phyloP scores from a whole-genome alignment of 2,113 vertebrate species.

The Cephalopterus ornatus region DNA sequence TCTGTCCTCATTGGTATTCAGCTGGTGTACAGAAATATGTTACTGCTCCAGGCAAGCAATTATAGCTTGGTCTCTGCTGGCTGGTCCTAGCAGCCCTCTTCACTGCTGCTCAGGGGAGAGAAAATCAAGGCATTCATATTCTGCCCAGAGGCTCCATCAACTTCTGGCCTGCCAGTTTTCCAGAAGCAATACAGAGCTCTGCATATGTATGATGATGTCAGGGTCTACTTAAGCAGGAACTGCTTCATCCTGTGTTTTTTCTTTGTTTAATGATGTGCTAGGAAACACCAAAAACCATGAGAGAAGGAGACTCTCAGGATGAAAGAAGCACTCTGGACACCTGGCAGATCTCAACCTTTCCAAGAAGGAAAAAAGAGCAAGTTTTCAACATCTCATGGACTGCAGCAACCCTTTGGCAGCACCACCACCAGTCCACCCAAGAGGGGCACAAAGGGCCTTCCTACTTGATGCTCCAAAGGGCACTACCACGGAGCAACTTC shows the following conservation, averaged over 20 bases:
- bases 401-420: background rate
- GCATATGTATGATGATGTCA: conserved; percentile 39
- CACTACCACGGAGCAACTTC: background rate
- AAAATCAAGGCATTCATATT: conserved; percentile 78
- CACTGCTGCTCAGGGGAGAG: conserved; percentile 52
- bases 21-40: conserved; percentile 70
- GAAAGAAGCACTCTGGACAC: background rate
- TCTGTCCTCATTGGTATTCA: conserved; percentile 82
- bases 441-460: background rate
- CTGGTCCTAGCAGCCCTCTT: conserved; percentile 67
- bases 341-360: background rate
- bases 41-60: conserved; percentile 82
- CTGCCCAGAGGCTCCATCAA: conserved; percentile 47
- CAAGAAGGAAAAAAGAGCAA: background rate
- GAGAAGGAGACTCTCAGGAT: background rate
- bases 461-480: background rate
- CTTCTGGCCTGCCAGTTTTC: conserved; percentile 7
- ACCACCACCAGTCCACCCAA: background rate
- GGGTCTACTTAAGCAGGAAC: conserved; percentile 45
- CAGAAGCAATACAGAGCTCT: conserved; percentile 10
- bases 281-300: background rate
- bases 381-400: background rate
- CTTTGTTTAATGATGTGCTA: conserved; percentile 17
- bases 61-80: conserved; percentile 76
- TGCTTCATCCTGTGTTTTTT: background rate